Conservation (phyloP, 2,113 vertebrate species). For the Melanotaenia duboulayi region DNA sequence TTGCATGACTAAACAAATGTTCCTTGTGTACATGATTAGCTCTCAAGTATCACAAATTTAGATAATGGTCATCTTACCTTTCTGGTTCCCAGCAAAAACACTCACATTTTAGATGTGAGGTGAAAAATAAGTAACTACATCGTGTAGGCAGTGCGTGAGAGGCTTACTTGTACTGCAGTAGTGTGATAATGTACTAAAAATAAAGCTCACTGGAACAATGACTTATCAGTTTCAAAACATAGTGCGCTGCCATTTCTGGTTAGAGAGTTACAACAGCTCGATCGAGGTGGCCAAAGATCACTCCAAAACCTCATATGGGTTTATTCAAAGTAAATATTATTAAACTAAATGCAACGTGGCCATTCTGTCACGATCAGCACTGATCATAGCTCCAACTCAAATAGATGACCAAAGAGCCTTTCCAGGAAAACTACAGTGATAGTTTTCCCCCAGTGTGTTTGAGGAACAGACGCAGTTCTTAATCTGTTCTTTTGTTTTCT, state of each 20-base stretch:
- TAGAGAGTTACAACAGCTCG: not conserved
- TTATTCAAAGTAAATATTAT: not conserved
- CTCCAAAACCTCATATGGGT: not conserved
- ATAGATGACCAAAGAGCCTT: not conserved
- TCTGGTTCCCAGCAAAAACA: not conserved
- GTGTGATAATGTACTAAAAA: not conserved
- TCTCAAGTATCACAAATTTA: not conserved
- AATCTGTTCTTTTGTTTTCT: too few relatives aligned
- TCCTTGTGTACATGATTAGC: not conserved
- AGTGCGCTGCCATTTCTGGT: not conserved
- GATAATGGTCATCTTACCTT: not conserved
- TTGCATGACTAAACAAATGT: not conserved
- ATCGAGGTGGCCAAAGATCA: not conserved
- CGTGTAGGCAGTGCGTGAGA: not conserved
- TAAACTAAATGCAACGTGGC: not conserved
- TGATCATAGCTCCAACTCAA: not conserved
- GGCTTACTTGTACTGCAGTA: not conserved
- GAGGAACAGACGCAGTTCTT: too few relatives aligned
- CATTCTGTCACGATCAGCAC: not conserved
- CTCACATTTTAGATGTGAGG: not conserved
- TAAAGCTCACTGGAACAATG: conserved; percentile 3
- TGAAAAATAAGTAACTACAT: not conserved
- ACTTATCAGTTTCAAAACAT: conserved; percentile 3
- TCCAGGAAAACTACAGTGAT: not conserved
- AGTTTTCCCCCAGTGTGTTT: too few relatives aligned